Conservation (phyloP, 2,888 invertebrate species). For the Choristoneura rosaceana region DNA sequence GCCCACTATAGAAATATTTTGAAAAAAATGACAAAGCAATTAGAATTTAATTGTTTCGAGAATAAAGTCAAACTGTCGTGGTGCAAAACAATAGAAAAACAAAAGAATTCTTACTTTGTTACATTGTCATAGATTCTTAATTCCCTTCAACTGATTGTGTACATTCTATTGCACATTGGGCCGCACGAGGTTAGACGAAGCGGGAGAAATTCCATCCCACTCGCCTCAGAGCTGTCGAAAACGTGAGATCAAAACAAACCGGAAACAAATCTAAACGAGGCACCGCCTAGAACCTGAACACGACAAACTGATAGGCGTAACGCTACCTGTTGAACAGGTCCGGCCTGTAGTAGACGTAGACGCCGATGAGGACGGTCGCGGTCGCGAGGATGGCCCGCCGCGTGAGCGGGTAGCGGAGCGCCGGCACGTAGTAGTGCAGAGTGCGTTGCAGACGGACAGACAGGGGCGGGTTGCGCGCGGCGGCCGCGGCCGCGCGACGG, state of each 20-base stretch:
- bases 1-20: too few species aligned
- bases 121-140: too few species aligned
- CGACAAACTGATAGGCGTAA: slow-evolving; percentile 74
- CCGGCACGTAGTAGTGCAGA: slow-evolving; percentile 53
- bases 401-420: slow-evolving; percentile 73
- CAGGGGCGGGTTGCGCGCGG: slow-evolving; percentile 43
- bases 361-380: slow-evolving; percentile 85
- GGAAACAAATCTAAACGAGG: not conserved
- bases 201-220: too few species aligned
- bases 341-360: slow-evolving; percentile 86
- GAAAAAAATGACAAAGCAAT: too few species aligned
- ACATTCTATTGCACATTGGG: too few species aligned
- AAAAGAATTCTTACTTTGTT: too few species aligned
- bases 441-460: slow-evolving; percentile 48
- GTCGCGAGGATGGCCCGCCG: slow-evolving; percentile 81
- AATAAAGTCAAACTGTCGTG: too few species aligned
- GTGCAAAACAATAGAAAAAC: too few species aligned
- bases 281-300: slow-evolving; percentile 65
- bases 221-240: not conserved
- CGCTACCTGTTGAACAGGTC: slow-evolving; percentile 80
- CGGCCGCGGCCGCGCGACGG: slow-evolving; percentile 62
- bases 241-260: not conserved
- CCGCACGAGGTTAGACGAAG: too few species aligned
- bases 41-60: too few species aligned
- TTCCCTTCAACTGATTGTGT: too few species aligned